Conservation (phyloP, 1,140 invertebrate species). For the Lanistes nyassanus region DNA sequence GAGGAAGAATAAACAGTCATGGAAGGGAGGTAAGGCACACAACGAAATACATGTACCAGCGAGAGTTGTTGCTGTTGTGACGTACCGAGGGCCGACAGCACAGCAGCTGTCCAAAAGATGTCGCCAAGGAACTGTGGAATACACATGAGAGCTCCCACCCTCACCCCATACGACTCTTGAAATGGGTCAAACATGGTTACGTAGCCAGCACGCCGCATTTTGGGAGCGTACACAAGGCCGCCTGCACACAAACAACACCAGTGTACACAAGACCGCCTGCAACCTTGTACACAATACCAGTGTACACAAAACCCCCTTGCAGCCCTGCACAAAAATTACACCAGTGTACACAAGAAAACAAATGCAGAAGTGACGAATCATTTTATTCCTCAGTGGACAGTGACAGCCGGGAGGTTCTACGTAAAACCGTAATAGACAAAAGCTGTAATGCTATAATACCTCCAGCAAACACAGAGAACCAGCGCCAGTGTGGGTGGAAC, state of each 20-base stretch:
- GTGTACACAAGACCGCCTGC: no score
- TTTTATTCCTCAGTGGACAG: no score
- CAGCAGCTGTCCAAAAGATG: slow-evolving; percentile 52
- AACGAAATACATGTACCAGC: background rate
- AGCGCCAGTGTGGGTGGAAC: no score
- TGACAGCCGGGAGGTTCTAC: no score
- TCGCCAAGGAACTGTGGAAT: slow-evolving; percentile 50
- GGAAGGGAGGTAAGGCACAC: background rate
- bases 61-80: background rate
- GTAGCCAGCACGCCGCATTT: slow-evolving; percentile 42
- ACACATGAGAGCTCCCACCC: slow-evolving; percentile 45
- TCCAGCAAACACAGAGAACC: no score
- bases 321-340: no score
- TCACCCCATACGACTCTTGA: slow-evolving; percentile 44
- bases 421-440: no score
- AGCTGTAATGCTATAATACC: no score
- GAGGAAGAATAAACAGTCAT: background rate
- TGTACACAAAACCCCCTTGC: no score
- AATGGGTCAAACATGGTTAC: slow-evolving; percentile 54
- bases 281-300: no score
- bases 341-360: no score
- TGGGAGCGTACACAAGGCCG: slow-evolving; percentile 44
- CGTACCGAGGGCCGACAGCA: slow-evolving; percentile 50
- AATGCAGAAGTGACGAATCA: no score
- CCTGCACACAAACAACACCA: slow-evolving; percentile 26